These are phyloP conservation scores for Lophius americanus DNA, from an alignment of 2,797 vertebrate genomes.

Conservation along the genomic window DNA sequence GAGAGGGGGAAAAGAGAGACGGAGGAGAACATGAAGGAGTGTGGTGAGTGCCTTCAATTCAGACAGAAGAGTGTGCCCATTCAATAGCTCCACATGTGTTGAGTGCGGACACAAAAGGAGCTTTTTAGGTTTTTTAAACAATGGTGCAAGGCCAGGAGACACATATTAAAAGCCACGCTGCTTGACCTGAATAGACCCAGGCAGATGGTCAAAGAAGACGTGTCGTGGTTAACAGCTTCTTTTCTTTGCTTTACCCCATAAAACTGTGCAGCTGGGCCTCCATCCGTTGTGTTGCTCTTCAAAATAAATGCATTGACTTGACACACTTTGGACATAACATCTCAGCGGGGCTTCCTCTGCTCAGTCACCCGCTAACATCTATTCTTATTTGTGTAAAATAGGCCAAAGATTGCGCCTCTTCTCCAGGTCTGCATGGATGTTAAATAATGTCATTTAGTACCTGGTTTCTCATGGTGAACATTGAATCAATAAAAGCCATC, in stretches of 20 bases:
- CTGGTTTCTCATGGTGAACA: constrained; percentile 54
- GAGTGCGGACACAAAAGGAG: constrained; percentile 42
- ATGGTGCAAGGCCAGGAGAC: constrained; percentile 34
- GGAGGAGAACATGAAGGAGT: constrained; percentile 35
- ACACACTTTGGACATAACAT: constrained; percentile 67
- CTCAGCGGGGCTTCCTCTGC: constrained; percentile 54
- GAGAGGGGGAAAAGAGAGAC: constrained; percentile 31
- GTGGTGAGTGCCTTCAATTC: constrained; percentile 41
- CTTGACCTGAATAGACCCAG: constrained; percentile 60
- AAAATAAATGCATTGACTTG: constrained; percentile 66
- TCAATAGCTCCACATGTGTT: constrained; percentile 36
- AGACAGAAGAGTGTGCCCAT: constrained; percentile 27
- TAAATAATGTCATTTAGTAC: constrained; percentile 55
- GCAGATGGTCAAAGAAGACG: constrained; percentile 51
- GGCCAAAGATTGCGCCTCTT: constrained; percentile 26
- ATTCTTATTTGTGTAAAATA: constrained; percentile 62
- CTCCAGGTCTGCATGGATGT: constrained; percentile 6
- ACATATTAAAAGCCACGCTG: constrained; percentile 67
- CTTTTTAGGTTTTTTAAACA: constrained; percentile 62
- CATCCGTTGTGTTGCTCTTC: constrained; percentile 44
- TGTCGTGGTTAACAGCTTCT: constrained; percentile 60
- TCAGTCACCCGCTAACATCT: constrained; percentile 61
- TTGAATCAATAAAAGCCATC: constrained; percentile 65
- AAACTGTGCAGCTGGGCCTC: constrained; percentile 38
- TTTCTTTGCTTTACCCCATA: constrained; percentile 56